A percentile compares a stretch with the other conserved stretches of the same genome.
Conservation (phyloP, 2,888 invertebrate genomes). For the Ceraclea dissimilis region DNA sequence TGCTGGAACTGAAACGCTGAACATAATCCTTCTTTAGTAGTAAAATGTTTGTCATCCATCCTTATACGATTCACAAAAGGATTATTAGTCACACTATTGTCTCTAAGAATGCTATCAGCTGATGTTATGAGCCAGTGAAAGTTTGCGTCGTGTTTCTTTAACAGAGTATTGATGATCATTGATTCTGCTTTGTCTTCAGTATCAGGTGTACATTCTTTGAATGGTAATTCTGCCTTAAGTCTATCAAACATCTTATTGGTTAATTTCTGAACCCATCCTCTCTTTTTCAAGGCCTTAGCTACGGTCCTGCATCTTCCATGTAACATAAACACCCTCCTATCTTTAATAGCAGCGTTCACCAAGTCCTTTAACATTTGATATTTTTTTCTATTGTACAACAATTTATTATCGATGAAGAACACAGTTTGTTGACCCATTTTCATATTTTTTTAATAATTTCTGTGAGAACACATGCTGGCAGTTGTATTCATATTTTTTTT, state of each 20-base stretch:
- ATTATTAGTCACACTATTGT: constrained; percentile 28
- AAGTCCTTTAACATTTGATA: constrained; percentile 35
- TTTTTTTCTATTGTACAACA: constrained; percentile 8
- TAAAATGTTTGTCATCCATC: constrained; percentile 36
- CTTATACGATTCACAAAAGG: constrained; percentile 37
- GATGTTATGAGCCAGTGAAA: constrained; percentile 35
- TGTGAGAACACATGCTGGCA: too few relatives aligned
- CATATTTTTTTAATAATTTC: not conserved
- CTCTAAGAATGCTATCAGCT: constrained; percentile 32
- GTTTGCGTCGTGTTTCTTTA: constrained; percentile 36
- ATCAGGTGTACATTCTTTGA: constrained; percentile 29
- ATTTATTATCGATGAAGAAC: constrained; percentile 5
- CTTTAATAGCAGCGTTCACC: constrained; percentile 43
- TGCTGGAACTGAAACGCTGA: constrained; percentile 52
- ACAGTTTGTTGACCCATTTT: constrained; percentile 6
- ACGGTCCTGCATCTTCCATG: constrained; percentile 47
- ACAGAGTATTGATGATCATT: constrained; percentile 39
- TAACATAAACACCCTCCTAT: constrained; percentile 49
- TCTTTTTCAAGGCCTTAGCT: constrained; percentile 50
- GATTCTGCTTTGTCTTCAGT: constrained; percentile 36
- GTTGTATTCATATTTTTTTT: too few relatives aligned
- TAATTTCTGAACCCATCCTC: constrained; percentile 71
- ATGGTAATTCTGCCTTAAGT: constrained; percentile 31
- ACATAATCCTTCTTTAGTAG: constrained; percentile 45
- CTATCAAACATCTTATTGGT: constrained; percentile 32